Evolutionary conservation across 2,888 invertebrate genomes (phyloP).

Genomic region (Kryphioiulus occultus): DNA sequence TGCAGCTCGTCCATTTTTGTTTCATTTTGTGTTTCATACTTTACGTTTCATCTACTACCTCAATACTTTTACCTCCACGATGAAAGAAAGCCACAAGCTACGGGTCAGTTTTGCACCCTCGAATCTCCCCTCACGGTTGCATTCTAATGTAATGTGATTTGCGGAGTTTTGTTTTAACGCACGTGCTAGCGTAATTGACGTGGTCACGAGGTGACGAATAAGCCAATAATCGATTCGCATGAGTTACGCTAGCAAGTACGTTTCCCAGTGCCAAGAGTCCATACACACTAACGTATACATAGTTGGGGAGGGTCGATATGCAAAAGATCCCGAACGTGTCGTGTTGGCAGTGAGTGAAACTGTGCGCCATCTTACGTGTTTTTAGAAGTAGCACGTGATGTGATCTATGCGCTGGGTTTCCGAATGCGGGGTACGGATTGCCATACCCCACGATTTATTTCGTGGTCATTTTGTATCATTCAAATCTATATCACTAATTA

Average conservation of each 20-base stretch:
- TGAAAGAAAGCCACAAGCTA: not conserved
- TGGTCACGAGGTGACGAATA: not conserved
- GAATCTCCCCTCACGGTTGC: not conserved
- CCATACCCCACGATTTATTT: not conserved
- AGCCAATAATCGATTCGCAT: not conserved
- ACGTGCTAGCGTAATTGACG: not conserved
- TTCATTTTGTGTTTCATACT: not conserved
- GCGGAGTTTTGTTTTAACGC: not conserved
- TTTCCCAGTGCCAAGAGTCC: constrained; percentile 32
- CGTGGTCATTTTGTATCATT: not conserved
- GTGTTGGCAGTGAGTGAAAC: not conserved
- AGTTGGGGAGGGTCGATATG: not conserved
- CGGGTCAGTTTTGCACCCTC: not conserved
- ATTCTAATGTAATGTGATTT: not conserved
- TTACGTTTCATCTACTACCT: not conserved
- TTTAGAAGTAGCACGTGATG: not conserved
- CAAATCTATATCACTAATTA: not conserved
- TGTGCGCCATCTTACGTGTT: not conserved
- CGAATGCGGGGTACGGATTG: not conserved
- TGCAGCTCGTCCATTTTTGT: not conserved
- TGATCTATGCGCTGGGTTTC: too few relatives aligned
- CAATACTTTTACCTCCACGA: constrained; percentile 2
- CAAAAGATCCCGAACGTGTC: too few relatives aligned
- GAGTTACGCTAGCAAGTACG: not conserved
- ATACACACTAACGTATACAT: constrained; percentile 25